A percentile compares a stretch with the other conserved stretches of the same genome.
Conservation (phyloP, 2,113 vertebrate species). For the Zosterops lateralis region DNA sequence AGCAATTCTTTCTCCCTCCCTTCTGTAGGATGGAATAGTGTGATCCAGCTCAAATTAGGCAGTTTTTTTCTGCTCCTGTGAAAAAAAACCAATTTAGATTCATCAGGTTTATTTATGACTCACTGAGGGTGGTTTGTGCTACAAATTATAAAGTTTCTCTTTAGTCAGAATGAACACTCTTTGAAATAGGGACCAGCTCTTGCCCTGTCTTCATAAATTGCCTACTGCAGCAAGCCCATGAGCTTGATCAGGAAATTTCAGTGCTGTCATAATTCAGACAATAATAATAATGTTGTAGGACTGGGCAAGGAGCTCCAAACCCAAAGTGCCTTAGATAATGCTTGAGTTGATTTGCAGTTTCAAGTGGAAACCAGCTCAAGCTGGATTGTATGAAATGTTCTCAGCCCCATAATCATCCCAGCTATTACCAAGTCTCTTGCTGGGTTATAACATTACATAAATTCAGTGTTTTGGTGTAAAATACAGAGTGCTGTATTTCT, state of each 20-base stretch:
- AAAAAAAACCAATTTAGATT: background rate
- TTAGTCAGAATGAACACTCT: background rate
- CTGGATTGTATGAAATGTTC: background rate
- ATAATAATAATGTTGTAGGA: background rate
- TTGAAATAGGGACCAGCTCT: background rate
- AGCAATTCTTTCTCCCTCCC: background rate
- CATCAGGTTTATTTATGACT: background rate
- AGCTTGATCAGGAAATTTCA: background rate
- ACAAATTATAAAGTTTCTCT: background rate
- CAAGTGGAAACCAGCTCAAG: background rate
- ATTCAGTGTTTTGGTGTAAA: background rate
- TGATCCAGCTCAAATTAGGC: background rate
- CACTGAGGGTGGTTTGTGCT: background rate
- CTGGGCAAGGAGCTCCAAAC: background rate
- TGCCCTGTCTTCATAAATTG: background rate
- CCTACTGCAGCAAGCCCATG: background rate
- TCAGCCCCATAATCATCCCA: background rate
- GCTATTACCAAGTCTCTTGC: background rate
- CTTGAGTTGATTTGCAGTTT: background rate
- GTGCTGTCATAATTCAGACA: background rate
- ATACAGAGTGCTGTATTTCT: background rate
- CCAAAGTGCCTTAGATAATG: background rate
- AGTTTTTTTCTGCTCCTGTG: background rate
- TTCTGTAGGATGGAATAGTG: background rate
- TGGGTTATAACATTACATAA: background rate